Percentiles rank a stretch among this genome's conserved stretches.
These are phyloP conservation scores for Quadriops clusia DNA, from an alignment of 2,888 invertebrate genomes.

Conservation along the genomic window DNA sequence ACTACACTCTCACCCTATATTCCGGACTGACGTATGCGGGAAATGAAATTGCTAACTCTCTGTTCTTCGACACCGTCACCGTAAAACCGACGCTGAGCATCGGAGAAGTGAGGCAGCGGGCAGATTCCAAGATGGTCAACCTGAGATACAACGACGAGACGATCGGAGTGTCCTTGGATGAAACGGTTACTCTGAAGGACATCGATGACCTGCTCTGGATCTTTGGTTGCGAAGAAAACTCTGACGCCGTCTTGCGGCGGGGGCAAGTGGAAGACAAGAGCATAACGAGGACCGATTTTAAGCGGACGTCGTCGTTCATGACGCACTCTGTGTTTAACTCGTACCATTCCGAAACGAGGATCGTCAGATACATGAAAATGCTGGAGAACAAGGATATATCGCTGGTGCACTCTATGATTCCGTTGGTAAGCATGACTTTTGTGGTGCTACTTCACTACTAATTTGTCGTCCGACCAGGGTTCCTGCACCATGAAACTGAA, in stretches of 20 bases:
- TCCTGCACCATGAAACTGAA: conserved; percentile 99
- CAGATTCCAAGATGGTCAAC: conserved; percentile 67
- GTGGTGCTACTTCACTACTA: too few relatives aligned
- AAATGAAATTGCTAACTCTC: conserved; percentile 55
- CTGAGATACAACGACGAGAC: conserved; percentile 67
- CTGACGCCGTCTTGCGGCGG: conserved; percentile 44
- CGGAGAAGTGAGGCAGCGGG: conserved; percentile 52
- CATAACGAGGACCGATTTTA: conserved; percentile 49
- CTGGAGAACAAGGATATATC: conserved; percentile 98
- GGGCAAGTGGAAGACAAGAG: conserved; percentile 46
- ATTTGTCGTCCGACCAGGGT: too few relatives aligned
- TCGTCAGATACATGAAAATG: conserved; percentile 95
- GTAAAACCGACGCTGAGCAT: conserved; percentile 50
- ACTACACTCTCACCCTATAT: conserved; percentile 52
- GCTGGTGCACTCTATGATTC: conserved; percentile 98
- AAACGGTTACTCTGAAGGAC: conserved; percentile 81
- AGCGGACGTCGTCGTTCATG: conserved; percentile 69
- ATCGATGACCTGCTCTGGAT: conserved; percentile 80
- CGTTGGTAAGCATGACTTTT: too few relatives aligned
- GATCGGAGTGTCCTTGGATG: conserved; percentile 85
- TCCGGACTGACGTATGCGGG: conserved; percentile 49
- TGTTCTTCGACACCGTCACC: conserved; percentile 83
- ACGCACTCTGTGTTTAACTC: conserved; percentile 88
- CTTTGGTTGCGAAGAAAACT: conserved; percentile 54
- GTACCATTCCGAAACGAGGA: conserved; percentile 87